These are phyloP conservation scores for Pseudomugil tenellus DNA, from an alignment of 2,797 vertebrate genomes.

Conservation along the genomic window DNA sequence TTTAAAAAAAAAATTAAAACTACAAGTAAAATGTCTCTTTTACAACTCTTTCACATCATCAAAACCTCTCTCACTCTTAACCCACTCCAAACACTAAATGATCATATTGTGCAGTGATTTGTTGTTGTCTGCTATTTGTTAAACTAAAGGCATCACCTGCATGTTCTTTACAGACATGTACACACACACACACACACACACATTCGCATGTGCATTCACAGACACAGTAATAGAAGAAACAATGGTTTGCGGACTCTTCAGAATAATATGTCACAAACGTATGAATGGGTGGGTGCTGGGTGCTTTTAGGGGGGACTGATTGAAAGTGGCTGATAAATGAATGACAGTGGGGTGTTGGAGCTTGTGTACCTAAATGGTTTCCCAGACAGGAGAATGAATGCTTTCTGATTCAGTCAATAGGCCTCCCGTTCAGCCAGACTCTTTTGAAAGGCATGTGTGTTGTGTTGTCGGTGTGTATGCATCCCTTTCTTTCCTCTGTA, in stretches of 20 bases:
- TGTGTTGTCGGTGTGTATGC: conserved; percentile 23
- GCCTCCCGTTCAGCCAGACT: conserved; percentile 35
- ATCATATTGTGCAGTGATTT: too few relatives aligned
- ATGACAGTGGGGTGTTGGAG: conserved; percentile 35
- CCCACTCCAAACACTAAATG: too few relatives aligned
- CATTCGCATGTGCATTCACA: conserved; percentile 11
- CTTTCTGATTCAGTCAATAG: conserved; percentile 55
- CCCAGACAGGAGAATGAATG: conserved; percentile 58
- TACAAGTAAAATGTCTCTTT: too few relatives aligned
- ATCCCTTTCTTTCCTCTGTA: neutral
- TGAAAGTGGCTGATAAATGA: conserved; percentile 32
- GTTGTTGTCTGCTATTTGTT: neutral
- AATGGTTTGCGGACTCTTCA: conserved; percentile 31
- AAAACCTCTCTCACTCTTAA: too few relatives aligned
- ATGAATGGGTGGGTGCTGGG: conserved; percentile 43
- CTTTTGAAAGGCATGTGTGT: conserved; percentile 40
- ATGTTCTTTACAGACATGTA: neutral
- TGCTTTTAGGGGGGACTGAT: conserved; percentile 6
- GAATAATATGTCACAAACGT: conserved; percentile 57
- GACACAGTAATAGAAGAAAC: conserved; percentile 21
- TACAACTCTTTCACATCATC: too few relatives aligned
- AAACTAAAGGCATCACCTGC: neutral
- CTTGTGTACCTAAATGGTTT: conserved; percentile 65
- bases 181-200: neutral
- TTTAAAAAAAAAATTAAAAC: too few relatives aligned